phyloP scores from a whole-genome alignment of 2,113 vertebrate genomes.

The Pogona vitticeps region DNA sequence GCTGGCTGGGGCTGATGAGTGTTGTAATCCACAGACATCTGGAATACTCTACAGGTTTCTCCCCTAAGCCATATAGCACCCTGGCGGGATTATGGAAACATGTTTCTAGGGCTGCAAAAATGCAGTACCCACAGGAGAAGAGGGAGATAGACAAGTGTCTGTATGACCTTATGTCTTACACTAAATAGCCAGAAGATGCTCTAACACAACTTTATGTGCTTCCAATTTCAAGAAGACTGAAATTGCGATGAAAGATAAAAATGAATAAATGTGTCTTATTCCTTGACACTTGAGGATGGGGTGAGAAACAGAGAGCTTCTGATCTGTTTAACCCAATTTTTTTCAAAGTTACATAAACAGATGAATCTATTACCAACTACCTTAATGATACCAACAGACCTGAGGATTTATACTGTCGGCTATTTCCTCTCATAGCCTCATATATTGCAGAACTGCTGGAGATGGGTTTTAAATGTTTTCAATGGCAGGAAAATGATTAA shows the following conservation, averaged over 20 bases:
- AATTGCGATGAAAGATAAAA: slow-evolving; percentile 32
- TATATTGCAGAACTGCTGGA: slow-evolving; percentile 46
- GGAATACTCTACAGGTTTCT: neutral
- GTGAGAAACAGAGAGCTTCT: slow-evolving; percentile 46
- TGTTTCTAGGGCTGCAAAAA: neutral
- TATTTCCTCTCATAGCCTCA: slow-evolving; percentile 51
- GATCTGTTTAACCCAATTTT: slow-evolving; percentile 54
- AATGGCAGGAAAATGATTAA: slow-evolving; percentile 49
- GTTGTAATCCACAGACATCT: neutral
- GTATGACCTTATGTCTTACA: neutral
- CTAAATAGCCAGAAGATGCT: neutral
- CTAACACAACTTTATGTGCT: slow-evolving; percentile 14
- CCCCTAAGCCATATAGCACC: neutral
- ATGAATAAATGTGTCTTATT: slow-evolving; percentile 39
- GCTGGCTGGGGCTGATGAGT: too few relatives aligned
- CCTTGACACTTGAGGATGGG: slow-evolving; percentile 37
- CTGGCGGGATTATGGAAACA: neutral
- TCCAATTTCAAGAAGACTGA: slow-evolving; percentile 17
- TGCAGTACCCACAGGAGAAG: neutral
- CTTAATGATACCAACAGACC: slow-evolving; percentile 5
- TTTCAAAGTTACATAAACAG: slow-evolving; percentile 56
- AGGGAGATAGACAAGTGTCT: neutral
- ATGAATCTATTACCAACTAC: slow-evolving; percentile 47
- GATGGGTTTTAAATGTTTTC: slow-evolving; percentile 38
- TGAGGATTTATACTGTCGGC: slow-evolving; percentile 49